Evolutionary conservation across 2,113 vertebrate species (phyloP).

Genomic region (Gila orcuttii): DNA sequence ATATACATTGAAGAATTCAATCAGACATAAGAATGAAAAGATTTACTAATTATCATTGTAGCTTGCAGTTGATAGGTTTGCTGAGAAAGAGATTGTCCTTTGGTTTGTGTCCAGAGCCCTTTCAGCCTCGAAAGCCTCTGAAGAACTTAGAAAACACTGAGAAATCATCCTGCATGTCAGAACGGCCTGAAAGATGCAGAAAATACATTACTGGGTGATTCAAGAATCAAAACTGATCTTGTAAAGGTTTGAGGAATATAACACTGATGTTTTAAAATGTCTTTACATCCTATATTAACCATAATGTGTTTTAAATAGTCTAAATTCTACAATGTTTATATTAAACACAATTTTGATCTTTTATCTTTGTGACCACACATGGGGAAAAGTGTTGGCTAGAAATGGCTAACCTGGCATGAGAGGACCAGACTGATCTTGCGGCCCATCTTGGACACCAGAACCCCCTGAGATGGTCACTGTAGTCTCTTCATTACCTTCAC

Average conservation of each 20-base stretch:
- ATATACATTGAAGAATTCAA: not conserved
- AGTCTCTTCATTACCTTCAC: conserved; percentile 82
- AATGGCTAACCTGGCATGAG: conserved; percentile 57
- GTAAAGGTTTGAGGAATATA: not conserved
- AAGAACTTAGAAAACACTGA: conserved; percentile 75
- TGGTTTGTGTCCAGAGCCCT: not conserved
- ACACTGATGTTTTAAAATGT: not conserved
- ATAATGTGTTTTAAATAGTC: not conserved
- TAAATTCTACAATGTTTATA: not conserved
- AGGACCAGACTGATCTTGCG: conserved; percentile 43
- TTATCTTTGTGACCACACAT: not conserved
- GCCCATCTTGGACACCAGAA: conserved; percentile 54
- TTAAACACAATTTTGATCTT: no score
- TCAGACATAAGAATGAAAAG: not conserved
- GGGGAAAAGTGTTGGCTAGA: not conserved
- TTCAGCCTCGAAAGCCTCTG: conserved; percentile 62
- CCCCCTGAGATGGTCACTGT: conserved; percentile 78
- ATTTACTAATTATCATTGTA: not conserved
- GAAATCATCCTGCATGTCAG: conserved; percentile 68
- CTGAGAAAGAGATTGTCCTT: not conserved
- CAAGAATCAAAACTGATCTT: not conserved
- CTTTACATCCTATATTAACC: not conserved
- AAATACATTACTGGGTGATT: not conserved
- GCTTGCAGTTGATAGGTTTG: not conserved
- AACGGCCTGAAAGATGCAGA: conserved; percentile 61